Evolutionary conservation across 2,888 invertebrate genomes (phyloP).

Genomic region (Macrostomum cliftonense): DNA sequence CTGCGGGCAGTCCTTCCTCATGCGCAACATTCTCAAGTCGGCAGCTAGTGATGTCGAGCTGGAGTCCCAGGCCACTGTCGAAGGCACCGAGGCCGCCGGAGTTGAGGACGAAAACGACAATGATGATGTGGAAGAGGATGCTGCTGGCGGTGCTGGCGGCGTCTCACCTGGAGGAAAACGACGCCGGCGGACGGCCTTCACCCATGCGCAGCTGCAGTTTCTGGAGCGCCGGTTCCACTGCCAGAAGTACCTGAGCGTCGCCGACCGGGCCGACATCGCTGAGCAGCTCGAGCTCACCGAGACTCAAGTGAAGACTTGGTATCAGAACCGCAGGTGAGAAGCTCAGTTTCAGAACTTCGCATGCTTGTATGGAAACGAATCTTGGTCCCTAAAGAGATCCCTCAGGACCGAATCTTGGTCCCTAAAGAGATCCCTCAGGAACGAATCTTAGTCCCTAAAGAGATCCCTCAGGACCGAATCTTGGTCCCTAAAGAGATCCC

Average conservation of each 20-base stretch:
- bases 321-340: constrained; percentile 60
- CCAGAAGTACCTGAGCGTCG: constrained; percentile 78
- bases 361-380: no score
- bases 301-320: constrained; percentile 90
- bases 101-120: not conserved
- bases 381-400: no score
- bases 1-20: not conserved
- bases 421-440: no score
- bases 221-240: constrained; percentile 74
- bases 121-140: not conserved
- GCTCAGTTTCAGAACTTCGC: no score
- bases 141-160: not conserved
- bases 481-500: no score
- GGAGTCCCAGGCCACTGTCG: not conserved
- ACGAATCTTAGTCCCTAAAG: no score
- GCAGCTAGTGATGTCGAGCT: no score
- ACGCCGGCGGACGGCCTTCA: constrained; percentile 56
- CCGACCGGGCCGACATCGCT: constrained; percentile 75
- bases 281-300: constrained; percentile 70
- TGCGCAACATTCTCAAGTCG: not conserved
- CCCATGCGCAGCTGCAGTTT: constrained; percentile 75
- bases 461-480: no score
- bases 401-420: no score
- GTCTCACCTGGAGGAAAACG: constrained; percentile 12
- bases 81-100: not conserved